Percentiles rank a stretch among this genome's conserved stretches.
Evolutionary conservation across 2,888 invertebrate genomes (phyloP).

Genomic region (Oscheius sp.): DNA sequence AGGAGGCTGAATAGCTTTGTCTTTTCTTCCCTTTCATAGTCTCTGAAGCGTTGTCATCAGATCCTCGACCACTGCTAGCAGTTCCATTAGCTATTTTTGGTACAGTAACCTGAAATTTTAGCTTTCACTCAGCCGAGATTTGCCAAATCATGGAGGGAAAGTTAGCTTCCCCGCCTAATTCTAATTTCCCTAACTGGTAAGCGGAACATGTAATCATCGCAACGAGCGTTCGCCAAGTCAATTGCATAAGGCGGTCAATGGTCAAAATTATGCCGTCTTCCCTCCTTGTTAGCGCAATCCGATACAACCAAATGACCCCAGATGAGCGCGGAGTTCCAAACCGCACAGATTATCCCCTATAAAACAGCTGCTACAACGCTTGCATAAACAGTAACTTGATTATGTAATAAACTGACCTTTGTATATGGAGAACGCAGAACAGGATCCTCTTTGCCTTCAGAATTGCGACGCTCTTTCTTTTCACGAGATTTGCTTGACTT

Average conservation of each 20-base stretch:
- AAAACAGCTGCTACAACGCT: background rate
- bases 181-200: constrained; percentile 14
- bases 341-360: background rate
- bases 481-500: constrained; percentile 27
- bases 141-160: background rate
- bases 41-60: constrained; percentile 35
- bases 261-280: constrained; percentile 20
- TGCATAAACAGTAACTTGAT: constrained; percentile 11
- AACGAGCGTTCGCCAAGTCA: constrained; percentile 11
- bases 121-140: background rate
- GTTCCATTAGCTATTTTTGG: constrained; percentile 42
- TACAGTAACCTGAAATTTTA: constrained; percentile 40
- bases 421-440: constrained; percentile 28
- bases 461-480: constrained; percentile 36
- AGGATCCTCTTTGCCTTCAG: constrained; percentile 24
- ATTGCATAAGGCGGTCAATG: constrained; percentile 20
- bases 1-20: constrained; percentile 54
- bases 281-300: constrained; percentile 26
- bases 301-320: constrained; percentile 16
- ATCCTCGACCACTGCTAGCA: constrained; percentile 47
- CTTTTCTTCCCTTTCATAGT: constrained; percentile 40
- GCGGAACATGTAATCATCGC: constrained; percentile 16
- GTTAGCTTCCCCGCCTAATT: background rate
- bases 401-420: constrained; percentile 21
- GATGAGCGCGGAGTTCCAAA: background rate